A percentile compares a stretch with the other conserved stretches of the same genome.
Evolutionary conservation across 2,888 invertebrate species (phyloP).

Genomic region (Dicranocentrus wangi): DNA sequence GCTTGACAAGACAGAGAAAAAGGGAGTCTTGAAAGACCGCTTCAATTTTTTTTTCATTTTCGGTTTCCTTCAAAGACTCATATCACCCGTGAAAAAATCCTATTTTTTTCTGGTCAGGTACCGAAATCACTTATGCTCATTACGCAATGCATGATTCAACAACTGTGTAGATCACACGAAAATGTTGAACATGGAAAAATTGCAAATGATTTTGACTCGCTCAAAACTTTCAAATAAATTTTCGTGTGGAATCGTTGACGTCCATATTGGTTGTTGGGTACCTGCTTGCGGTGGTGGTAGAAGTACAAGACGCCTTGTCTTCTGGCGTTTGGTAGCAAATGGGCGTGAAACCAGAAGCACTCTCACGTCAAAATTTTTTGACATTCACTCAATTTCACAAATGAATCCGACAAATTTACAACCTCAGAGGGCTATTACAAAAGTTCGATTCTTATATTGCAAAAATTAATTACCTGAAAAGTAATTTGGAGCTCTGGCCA

Average conservation of each 20-base stretch:
- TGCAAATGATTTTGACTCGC: no score
- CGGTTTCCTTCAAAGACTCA: neutral
- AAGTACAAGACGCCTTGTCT: no score
- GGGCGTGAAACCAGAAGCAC: slow-evolving; percentile 56
- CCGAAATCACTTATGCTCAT: no score
- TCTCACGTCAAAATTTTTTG: slow-evolving; percentile 18
- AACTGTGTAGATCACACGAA: no score
- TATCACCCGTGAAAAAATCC: no score
- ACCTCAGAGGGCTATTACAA: neutral
- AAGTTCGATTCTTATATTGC: neutral
- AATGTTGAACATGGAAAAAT: no score
- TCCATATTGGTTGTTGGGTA: no score
- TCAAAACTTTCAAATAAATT: no score
- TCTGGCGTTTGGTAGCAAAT: neutral
- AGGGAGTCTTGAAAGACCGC: neutral
- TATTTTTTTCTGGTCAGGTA: no score
- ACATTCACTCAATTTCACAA: slow-evolving; percentile 28
- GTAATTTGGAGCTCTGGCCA: neutral
- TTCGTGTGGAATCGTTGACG: no score
- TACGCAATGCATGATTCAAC: no score
- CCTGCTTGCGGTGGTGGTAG: no score
- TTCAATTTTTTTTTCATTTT: neutral
- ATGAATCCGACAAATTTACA: slow-evolving; percentile 35
- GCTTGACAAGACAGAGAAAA: neutral
- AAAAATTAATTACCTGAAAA: slow-evolving; percentile 49